These are phyloP conservation scores for Amiota mariae DNA, from an alignment of 2,888 invertebrate species.

Conservation along the genomic window DNA sequence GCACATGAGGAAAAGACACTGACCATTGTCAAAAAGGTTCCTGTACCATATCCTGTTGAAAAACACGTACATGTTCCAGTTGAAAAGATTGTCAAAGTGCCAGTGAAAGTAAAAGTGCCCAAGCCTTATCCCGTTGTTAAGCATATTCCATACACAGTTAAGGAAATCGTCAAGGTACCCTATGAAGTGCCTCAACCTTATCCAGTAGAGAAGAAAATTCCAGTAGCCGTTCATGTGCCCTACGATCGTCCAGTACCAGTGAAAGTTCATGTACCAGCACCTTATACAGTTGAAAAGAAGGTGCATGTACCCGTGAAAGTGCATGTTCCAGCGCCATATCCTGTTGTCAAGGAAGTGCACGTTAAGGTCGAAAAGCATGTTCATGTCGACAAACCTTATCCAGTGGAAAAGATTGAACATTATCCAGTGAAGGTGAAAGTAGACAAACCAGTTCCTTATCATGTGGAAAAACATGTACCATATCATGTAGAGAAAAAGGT, in stretches of 20 bases:
- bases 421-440: constrained; percentile 83
- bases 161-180: constrained; percentile 86
- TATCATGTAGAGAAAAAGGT: constrained; percentile 78
- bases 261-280: constrained; percentile 78
- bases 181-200: constrained; percentile 85
- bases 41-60: constrained; percentile 81
- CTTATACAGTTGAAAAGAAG: constrained; percentile 81
- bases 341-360: constrained; percentile 79
- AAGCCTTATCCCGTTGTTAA: constrained; percentile 83
- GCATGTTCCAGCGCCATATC: constrained; percentile 84
- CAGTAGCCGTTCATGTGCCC: constrained; percentile 82
- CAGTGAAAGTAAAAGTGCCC: constrained; percentile 80
- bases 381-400: constrained; percentile 82
- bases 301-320: constrained; percentile 84
- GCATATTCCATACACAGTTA: constrained; percentile 82
- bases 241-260: constrained; percentile 86
- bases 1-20: constrained; percentile 78
- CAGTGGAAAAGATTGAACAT: constrained; percentile 82
- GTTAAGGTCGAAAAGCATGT: constrained; percentile 83
- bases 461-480: constrained; percentile 79
- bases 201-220: constrained; percentile 85
- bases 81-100: constrained; percentile 78
- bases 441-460: constrained; percentile 81
- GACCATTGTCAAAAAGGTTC: constrained; percentile 83
- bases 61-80: constrained; percentile 79